phyloP scores from a whole-genome alignment of 2,888 invertebrate species.

The Hemaris fuciformis region DNA sequence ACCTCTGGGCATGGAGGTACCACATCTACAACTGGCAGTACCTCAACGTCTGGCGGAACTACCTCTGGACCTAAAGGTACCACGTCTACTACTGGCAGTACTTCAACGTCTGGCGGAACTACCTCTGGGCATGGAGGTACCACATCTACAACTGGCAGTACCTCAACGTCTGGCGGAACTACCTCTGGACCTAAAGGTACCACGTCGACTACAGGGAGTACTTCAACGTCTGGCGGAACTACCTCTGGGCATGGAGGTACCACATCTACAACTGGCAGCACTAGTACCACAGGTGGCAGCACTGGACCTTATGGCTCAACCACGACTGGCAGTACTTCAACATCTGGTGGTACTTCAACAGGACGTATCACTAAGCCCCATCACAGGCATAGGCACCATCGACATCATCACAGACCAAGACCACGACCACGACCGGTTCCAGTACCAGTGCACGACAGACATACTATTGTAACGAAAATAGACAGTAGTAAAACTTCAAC shows the following conservation, averaged over 20 bases:
- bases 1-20: not conserved
- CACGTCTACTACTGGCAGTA: not conserved
- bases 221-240: not conserved
- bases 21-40: not conserved
- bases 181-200: not conserved
- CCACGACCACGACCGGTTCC: too few species aligned
- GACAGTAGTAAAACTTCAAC: not conserved
- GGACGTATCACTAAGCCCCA: not conserved
- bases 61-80: not conserved
- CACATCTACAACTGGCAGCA: not conserved
- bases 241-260: not conserved
- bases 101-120: not conserved
- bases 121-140: not conserved
- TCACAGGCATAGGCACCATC: not conserved
- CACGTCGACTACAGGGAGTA: not conserved
- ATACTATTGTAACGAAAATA: not conserved
- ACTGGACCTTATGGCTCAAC: not conserved
- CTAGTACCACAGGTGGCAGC: not conserved
- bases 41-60: not conserved
- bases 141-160: not conserved
- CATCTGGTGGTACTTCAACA: not conserved
- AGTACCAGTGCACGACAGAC: not conserved
- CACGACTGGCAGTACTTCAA: not conserved
- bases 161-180: not conserved
- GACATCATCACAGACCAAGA: not conserved